Evolutionary conservation across 2,888 invertebrate species (phyloP), one percentile per base, ranked within the genome.

Genomic region (Dasysyrphus albostriatus): DNA sequence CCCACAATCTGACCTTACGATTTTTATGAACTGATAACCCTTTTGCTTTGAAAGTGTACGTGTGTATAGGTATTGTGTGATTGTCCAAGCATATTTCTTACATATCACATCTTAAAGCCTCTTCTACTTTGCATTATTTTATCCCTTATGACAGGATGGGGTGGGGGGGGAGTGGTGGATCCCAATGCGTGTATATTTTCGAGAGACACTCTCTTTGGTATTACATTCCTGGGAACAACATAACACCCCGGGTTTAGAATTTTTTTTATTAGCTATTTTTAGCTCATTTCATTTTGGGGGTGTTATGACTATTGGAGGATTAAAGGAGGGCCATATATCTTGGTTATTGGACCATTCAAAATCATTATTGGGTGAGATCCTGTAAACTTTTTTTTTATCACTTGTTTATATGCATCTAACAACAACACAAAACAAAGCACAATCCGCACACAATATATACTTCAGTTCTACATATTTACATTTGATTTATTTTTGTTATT

Each of bases 351-450:
- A 54, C 54, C 12, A 69, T 54, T 69, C 51, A 54, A 69, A 69
- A 54, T 69, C 69, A 39, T 69, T 69, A 69, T 69, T 54, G 69
- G 69, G 69, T 69, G 82, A 63, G 63, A 72, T 69, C 56, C 47
- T 77, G 81, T 74, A 78, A 85, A 85, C 44, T 82, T 78, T 82
- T 78, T 74, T 73, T 85, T 54, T 54, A 54, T 6, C 61, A 85
- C 85, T 85, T 85, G 85, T 85, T 85, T 85, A 85, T 85, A 85
- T 82, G 81, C 76, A n/a, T 51, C 63, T 44, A 74, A 69, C 7
- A n/a, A 51, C 5, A 19, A 24, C 49, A 24, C 47, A 47, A 8
- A 24, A 29, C 29, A 32, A 19, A 49, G 10, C 49, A 16, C 67
- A 73, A 77, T 58, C 69, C 73, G 51, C 39, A 69, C 5, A 34